Evolutionary conservation across 2,113 vertebrate species (phyloP).

Genomic region (Oreochromis tanganicae): DNA sequence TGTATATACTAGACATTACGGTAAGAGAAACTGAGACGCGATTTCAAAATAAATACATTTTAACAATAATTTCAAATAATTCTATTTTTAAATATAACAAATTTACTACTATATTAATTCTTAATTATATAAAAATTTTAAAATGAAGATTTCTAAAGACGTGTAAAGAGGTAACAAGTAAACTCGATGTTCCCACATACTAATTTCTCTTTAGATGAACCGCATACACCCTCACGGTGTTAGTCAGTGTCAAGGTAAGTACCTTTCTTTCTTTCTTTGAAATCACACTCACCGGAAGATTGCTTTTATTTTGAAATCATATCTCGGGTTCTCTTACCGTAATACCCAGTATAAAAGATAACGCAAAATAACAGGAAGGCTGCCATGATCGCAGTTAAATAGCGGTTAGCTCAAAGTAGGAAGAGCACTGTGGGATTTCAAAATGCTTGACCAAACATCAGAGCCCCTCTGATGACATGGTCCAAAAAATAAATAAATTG

Average conservation of each 20-base stretch:
- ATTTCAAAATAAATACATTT: background rate
- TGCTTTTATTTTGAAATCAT: background rate
- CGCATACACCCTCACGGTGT: background rate
- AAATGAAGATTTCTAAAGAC: background rate
- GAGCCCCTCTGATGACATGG: no score
- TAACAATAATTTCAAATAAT: background rate
- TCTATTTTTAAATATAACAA: background rate
- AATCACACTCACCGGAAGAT: background rate
- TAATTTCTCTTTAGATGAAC: background rate
- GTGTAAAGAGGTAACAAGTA: background rate
- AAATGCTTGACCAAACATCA: background rate
- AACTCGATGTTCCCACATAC: background rate
- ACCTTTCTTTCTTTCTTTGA: background rate
- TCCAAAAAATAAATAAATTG: no score
- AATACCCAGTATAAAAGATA: background rate
- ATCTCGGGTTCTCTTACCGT: background rate
- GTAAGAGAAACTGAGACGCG: background rate
- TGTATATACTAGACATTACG: background rate
- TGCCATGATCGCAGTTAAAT: background rate
- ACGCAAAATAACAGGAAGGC: background rate
- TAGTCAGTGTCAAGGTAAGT: background rate
- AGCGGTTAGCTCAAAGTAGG: background rate
- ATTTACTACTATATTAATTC: background rate
- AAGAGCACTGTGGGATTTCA: accelerated
- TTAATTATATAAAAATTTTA: background rate